These are phyloP conservation scores for Helicoverpa zea DNA, from an alignment of 1,140 invertebrate species.

Conservation along the genomic window DNA sequence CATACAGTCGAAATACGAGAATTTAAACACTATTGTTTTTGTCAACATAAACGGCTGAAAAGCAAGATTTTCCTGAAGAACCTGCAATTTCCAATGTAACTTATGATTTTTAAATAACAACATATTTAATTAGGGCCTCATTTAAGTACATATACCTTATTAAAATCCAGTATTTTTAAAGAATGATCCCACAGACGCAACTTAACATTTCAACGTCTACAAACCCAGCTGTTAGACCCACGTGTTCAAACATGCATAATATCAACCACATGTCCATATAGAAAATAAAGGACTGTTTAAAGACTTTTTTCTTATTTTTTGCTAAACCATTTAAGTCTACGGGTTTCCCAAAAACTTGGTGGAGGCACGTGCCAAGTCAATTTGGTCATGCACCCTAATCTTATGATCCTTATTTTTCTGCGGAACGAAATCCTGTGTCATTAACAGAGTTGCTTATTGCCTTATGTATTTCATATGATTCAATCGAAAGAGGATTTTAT, in stretches of 20 bases:
- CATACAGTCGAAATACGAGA: neutral
- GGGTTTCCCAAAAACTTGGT: neutral
- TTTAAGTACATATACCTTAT: neutral
- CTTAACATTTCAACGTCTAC: neutral
- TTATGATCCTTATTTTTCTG: neutral
- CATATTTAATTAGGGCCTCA: neutral
- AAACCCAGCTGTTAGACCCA: neutral
- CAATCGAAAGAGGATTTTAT: too few species aligned
- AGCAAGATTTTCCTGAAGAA: too few species aligned
- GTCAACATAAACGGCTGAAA: too few species aligned
- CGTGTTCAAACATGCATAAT: conserved; percentile 15
- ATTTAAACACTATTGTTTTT: too few species aligned
- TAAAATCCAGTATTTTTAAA: neutral
- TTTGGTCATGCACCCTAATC: conserved; percentile 21
- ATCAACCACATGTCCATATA: conserved; percentile 11
- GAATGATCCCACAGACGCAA: neutral
- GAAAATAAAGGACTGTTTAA: too few species aligned
- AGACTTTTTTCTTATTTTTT: neutral
- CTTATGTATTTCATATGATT: too few species aligned
- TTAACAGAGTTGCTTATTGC: too few species aligned
- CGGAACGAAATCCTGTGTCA: too few species aligned
- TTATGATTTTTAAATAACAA: neutral
- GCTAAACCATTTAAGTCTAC: neutral
- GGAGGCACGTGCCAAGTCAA: conserved; percentile 7
- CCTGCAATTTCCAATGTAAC: too few species aligned